phyloP scores from a whole-genome alignment of 2,888 invertebrate genomes.

The Nephrotoma appendiculata region DNA sequence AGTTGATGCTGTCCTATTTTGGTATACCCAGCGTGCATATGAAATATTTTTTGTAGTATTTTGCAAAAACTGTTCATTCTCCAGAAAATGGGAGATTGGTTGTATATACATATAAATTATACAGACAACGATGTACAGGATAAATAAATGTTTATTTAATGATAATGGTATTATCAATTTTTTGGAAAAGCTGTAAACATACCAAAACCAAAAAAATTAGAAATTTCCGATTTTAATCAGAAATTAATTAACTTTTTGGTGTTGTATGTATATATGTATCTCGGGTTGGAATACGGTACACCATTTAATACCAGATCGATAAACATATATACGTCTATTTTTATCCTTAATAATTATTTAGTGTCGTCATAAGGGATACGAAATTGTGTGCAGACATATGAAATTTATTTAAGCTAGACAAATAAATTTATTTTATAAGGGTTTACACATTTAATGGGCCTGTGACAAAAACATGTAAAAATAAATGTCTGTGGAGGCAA shows the following conservation, averaged over 20 bases:
- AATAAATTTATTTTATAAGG: not conserved
- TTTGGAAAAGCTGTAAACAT: not conserved
- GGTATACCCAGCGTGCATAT: not conserved
- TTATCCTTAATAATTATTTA: not conserved
- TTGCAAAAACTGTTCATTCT: not conserved
- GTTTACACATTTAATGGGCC: not conserved
- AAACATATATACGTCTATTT: not conserved
- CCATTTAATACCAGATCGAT: not conserved
- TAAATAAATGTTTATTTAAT: not conserved
- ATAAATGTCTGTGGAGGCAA: too few species aligned
- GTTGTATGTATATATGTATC: not conserved
- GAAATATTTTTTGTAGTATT: not conserved
- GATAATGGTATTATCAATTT: not conserved
- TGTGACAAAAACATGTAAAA: too few species aligned
- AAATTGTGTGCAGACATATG: too few species aligned
- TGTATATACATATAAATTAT: not conserved
- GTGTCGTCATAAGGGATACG: too few species aligned
- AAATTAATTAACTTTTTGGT: not conserved
- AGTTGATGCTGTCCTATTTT: not conserved
- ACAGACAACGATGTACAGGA: not conserved
- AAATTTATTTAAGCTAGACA: not conserved
- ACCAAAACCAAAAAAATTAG: not conserved
- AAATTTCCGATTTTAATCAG: not conserved
- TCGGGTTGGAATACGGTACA: not conserved
- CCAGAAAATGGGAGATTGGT: not conserved